Evolutionary conservation across 2,113 vertebrate genomes (phyloP).

Genomic region (Bos javanicus): DNA sequence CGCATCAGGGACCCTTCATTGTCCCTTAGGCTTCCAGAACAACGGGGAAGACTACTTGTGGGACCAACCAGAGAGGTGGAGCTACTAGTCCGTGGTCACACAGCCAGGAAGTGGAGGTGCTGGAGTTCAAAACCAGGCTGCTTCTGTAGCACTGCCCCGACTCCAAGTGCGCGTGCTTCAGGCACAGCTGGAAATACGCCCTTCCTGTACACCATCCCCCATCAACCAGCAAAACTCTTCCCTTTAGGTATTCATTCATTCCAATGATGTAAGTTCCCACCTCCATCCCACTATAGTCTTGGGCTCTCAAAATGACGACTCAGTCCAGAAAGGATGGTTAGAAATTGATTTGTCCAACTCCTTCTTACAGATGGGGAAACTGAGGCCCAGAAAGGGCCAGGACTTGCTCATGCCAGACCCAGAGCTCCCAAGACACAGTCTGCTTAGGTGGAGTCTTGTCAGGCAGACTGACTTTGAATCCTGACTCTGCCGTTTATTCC

Average conservation of each 20-base stretch:
- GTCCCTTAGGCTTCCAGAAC: neutral
- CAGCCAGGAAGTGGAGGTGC: neutral
- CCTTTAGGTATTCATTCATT: neutral
- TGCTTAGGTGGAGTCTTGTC: neutral
- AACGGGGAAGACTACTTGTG: neutral
- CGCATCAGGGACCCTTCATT: neutral
- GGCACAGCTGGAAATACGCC: fast-evolving
- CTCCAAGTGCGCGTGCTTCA: neutral
- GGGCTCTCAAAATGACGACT: neutral
- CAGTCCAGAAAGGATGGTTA: neutral
- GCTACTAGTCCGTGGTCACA: neutral
- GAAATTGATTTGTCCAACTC: neutral
- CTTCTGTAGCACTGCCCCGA: neutral
- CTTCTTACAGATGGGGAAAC: neutral
- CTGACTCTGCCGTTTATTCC: neutral
- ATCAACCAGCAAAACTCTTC: neutral
- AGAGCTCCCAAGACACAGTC: neutral
- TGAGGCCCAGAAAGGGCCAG: neutral
- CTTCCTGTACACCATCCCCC: neutral
- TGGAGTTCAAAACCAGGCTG: neutral
- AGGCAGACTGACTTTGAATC: neutral
- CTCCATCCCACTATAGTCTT: neutral
- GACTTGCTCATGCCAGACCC: neutral
- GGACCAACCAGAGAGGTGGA: neutral
- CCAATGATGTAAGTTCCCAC: neutral